Evolutionary conservation across 2,797 vertebrate species (phyloP), one percentile per base, ranked within the genome.

Genomic region (Petrocephalus sullivani): DNA sequence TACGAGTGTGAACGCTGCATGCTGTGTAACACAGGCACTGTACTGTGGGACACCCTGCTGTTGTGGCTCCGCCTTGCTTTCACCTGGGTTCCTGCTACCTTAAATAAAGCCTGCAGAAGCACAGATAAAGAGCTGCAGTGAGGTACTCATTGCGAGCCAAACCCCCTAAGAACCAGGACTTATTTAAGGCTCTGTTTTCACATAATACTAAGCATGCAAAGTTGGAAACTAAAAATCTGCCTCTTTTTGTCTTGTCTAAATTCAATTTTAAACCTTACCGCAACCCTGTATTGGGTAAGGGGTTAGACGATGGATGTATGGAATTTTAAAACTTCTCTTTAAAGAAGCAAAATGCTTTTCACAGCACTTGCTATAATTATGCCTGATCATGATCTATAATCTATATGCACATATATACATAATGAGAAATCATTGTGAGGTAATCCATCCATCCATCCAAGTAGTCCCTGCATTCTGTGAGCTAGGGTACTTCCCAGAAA

Each of bases 21-120:
- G 41, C 1, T 28, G 75, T 1, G 54, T 23, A 67, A 28, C 61
- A 61, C 23, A 84, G 57, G 19, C 57, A 84, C 19, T 84, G 87
- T 56, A 33, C 82, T 71, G 49, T 49, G n/a, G 82, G 49, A 60
- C 51, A 88, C 81, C 12, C 58, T 88, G 82, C 16, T 85, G 58
- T 88, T 88, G 82, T 85, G 19, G 28, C 33, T 81, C 75, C 46
- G 37, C 8, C 19, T 49, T 81, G n/a, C n/a, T 49, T 81, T 49
- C 41, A 49, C 41, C 75, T n/a, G 75, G 37, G 6, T 81, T n/a
- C 16, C 19, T 49, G 41, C 19, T n/a, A 46, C 75, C 75, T 81
- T 49, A 81, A 81, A 49, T 78, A 49, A 78, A 78, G 37, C 33
- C n/a, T 78, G 14, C 19, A 46, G 71, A 41, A n/a, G 71, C 71